Conservation (phyloP, 2,113 vertebrate genomes). For the Cochlearius cochlearius region DNA sequence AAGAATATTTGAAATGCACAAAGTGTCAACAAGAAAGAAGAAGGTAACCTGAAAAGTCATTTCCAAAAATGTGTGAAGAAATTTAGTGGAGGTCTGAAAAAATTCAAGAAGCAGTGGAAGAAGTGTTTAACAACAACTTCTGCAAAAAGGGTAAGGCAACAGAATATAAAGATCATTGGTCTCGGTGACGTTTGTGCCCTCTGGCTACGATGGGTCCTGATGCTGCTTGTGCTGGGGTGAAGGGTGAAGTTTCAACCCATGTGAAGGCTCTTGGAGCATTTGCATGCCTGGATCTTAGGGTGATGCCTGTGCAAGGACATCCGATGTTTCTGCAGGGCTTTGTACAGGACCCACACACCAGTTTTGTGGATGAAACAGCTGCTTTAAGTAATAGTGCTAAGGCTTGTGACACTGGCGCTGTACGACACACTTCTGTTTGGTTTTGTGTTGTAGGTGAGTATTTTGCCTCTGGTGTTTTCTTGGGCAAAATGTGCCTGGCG, state of each 20-base stretch:
- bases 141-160: background rate
- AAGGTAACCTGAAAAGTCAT: background rate
- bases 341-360: rapidly evolving
- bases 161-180: background rate
- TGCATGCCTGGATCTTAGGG: background rate
- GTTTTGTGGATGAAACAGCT: background rate
- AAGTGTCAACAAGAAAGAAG: background rate
- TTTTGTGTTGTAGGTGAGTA: background rate
- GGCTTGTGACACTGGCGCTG: background rate
- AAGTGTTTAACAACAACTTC: background rate
- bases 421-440: background rate
- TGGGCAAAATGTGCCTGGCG: background rate
- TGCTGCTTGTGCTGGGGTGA: rapidly evolving
- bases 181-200: background rate
- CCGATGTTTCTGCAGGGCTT: background rate
- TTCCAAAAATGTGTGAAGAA: background rate
- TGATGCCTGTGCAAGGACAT: background rate
- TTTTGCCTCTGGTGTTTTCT: background rate
- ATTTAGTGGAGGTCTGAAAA: background rate
- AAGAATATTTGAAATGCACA: background rate
- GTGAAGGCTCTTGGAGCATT: background rate
- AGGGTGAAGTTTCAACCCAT: background rate
- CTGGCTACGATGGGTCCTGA: rapidly evolving
- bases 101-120: background rate
- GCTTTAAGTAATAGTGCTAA: background rate